These are phyloP conservation scores for Linnaemya vulpina DNA, from an alignment of 2,888 invertebrate species.

Conservation along the genomic window DNA sequence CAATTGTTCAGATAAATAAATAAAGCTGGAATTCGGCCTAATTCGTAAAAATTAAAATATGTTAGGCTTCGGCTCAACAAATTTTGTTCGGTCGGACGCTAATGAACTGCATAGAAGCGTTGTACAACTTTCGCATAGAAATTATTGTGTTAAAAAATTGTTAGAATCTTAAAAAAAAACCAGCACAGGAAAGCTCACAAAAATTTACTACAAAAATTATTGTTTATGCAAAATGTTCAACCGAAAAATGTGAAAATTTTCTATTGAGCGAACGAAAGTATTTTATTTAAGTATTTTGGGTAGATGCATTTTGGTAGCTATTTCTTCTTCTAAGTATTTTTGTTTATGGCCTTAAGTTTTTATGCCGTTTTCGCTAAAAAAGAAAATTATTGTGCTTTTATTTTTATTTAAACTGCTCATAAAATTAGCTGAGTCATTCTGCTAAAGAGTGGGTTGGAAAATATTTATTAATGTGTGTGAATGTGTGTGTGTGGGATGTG, in stretches of 20 bases:
- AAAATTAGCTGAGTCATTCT: conserved; percentile 68
- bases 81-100: no score
- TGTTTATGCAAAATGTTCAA: conserved; percentile 57
- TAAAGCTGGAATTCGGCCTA: no score
- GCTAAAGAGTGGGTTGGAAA: conserved; percentile 3
- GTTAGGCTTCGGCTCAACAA: no score
- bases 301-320: conserved; percentile 20
- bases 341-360: conserved; percentile 62
- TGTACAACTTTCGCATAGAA: conserved; percentile 2
- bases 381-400: conserved; percentile 47
- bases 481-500: conserved; percentile 2
- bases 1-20: no score
- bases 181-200: conserved; percentile 29
- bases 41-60: no score
- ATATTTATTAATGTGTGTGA: neutral
- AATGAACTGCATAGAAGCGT: no score
- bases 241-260: conserved; percentile 54
- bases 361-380: conserved; percentile 36
- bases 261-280: conserved; percentile 45
- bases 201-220: conserved; percentile 47
- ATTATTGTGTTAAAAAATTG: conserved; percentile 16
- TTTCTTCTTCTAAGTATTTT: conserved; percentile 22
- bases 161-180: conserved; percentile 17
- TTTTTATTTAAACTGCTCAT: conserved; percentile 61
- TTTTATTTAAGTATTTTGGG: no score